phyloP scores from a whole-genome alignment of 2,797 vertebrate genomes.

The Cyclopterus lumpus region DNA sequence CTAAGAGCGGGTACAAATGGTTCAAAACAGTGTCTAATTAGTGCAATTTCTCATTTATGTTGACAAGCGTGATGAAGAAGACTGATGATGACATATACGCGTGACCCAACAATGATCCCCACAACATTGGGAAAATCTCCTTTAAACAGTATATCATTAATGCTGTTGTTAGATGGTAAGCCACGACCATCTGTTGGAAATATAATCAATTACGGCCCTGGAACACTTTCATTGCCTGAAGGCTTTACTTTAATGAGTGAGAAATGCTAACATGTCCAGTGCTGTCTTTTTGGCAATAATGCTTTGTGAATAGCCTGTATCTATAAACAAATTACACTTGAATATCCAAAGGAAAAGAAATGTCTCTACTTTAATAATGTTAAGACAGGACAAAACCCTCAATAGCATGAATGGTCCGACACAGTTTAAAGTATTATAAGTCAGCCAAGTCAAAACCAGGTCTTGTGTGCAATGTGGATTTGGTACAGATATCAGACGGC shows the following conservation, averaged over 20 bases:
- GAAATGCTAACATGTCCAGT: constrained; percentile 15
- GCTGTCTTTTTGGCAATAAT: background rate
- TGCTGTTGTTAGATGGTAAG: constrained; percentile 16
- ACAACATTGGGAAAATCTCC: background rate
- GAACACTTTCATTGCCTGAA: constrained; percentile 28
- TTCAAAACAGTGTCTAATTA: constrained; percentile 19
- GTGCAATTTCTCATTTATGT: constrained; percentile 14
- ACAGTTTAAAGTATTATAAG: background rate
- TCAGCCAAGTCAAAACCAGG: background rate
- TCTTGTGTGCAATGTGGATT: background rate
- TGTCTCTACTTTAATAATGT: background rate
- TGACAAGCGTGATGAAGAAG: background rate
- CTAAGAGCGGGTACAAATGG: background rate
- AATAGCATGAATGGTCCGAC: background rate
- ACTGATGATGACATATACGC: background rate
- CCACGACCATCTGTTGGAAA: constrained; percentile 22
- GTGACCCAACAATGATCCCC: background rate
- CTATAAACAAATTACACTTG: background rate
- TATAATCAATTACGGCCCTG: constrained; percentile 47
- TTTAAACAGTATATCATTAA: constrained; percentile 15
- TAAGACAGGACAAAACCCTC: constrained; percentile 5
- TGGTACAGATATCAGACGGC: background rate
- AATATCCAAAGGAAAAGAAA: background rate
- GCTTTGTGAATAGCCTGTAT: constrained; percentile 14
- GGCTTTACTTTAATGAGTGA: constrained; percentile 13